A percentile compares a stretch with the other conserved stretches of the same genome.
Evolutionary conservation across 1,140 invertebrate genomes (phyloP).

Genomic region (Cephus cinctus): DNA sequence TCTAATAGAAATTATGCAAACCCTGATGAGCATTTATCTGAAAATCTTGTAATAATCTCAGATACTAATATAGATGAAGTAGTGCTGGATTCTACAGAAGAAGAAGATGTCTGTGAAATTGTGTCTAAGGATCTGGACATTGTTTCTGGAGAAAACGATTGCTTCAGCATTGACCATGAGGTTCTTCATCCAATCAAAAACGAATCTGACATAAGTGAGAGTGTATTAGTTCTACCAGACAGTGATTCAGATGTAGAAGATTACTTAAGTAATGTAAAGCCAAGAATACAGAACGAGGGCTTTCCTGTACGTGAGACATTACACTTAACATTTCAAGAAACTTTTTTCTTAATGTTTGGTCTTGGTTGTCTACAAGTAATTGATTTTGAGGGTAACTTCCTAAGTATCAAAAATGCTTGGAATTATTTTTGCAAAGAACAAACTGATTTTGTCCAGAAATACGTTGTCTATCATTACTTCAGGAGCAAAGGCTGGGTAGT

Average conservation of each 20-base stretch:
- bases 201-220: too few relatives aligned
- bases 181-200: too few relatives aligned
- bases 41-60: too few relatives aligned
- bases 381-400: slow-evolving; percentile 56
- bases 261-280: slow-evolving; percentile 63
- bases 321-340: slow-evolving; percentile 71
- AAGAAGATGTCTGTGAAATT: slow-evolving; percentile 41
- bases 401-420: slow-evolving; percentile 66
- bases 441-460: slow-evolving; percentile 68
- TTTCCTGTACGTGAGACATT: slow-evolving; percentile 64
- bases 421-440: slow-evolving; percentile 62
- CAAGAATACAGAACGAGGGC: slow-evolving; percentile 60
- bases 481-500: slow-evolving; percentile 88
- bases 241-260: slow-evolving; percentile 66
- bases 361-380: slow-evolving; percentile 71
- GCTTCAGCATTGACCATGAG: too few relatives aligned
- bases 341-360: slow-evolving; percentile 76
- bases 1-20: too few relatives aligned
- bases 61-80: slow-evolving; percentile 33
- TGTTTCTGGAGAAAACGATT: too few relatives aligned
- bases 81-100: slow-evolving; percentile 40
- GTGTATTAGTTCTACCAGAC: slow-evolving; percentile 64
- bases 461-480: slow-evolving; percentile 84
- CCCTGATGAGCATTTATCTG: too few relatives aligned
- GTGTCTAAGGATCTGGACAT: slow-evolving; percentile 25